Percentiles rank a stretch among this genome's conserved stretches.
Conservation (phyloP, 1,140 invertebrate species). For the Cydia splendana region DNA sequence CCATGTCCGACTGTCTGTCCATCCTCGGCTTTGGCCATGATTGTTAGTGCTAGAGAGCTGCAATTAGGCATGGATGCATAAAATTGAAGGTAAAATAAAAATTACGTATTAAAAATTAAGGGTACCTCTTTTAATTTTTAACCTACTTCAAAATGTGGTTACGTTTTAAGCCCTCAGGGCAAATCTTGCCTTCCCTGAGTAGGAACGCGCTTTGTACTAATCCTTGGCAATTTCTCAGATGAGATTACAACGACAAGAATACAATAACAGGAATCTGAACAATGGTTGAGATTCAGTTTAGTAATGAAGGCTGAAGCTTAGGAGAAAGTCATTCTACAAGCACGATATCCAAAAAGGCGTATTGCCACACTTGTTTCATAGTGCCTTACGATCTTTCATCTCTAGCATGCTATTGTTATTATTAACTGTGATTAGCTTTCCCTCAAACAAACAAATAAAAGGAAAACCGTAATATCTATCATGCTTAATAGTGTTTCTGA, state of each 20-base stretch:
- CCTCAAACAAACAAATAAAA: conserved; percentile 8
- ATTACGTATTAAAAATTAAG: too few relatives aligned
- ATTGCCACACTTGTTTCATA: not conserved
- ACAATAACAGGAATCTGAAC: not conserved
- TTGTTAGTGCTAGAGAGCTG: too few relatives aligned
- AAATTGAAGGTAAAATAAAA: too few relatives aligned
- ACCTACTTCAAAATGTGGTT: too few relatives aligned
- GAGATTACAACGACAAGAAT: not conserved
- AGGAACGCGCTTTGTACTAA: not conserved
- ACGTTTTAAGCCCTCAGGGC: too few relatives aligned
- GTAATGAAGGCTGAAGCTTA: not conserved
- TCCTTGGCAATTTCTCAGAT: not conserved
- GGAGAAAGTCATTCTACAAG: not conserved
- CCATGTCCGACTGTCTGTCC: too few relatives aligned
- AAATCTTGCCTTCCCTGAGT: too few relatives aligned
- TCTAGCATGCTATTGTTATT: not conserved
- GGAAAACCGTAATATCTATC: not conserved
- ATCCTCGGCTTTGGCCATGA: too few relatives aligned
- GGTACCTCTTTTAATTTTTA: too few relatives aligned
- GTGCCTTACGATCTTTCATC: not conserved
- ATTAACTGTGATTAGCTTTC: not conserved
- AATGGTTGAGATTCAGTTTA: not conserved
- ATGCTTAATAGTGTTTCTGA: conserved; percentile 7
- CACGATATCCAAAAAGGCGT: not conserved
- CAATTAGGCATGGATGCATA: too few relatives aligned